phyloP scores from a whole-genome alignment of 2,797 vertebrate species.

The Lepus oiostolus region DNA sequence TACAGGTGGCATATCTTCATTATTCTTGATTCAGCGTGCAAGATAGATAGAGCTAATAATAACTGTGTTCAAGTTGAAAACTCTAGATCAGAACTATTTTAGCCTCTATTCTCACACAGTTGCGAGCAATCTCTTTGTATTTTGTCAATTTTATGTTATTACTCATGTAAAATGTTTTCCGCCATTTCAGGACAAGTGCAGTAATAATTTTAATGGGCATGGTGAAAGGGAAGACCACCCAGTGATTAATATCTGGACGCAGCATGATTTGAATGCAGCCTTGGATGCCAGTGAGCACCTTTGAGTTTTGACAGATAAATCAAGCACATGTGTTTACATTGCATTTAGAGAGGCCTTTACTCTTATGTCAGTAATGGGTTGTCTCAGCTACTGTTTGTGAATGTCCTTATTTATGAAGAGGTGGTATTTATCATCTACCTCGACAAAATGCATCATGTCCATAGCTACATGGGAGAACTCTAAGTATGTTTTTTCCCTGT shows the following conservation, averaged over 20 bases:
- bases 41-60: slow-evolving; percentile 68
- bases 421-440: slow-evolving; percentile 47
- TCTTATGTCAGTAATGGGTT: slow-evolving; percentile 56
- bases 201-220: slow-evolving; percentile 67
- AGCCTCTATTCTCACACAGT: slow-evolving; percentile 21
- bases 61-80: slow-evolving; percentile 52
- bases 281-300: slow-evolving; percentile 31
- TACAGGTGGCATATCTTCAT: slow-evolving; percentile 68
- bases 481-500: slow-evolving; percentile 12
- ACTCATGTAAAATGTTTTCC: slow-evolving; percentile 45
- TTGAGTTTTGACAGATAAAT: slow-evolving; percentile 70
- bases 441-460: slow-evolving; percentile 48
- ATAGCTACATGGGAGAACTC: slow-evolving; percentile 48
- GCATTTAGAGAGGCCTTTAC: slow-evolving; percentile 62
- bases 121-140: slow-evolving; percentile 41
- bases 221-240: slow-evolving; percentile 55
- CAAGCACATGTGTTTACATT: slow-evolving; percentile 62
- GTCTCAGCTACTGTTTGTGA: slow-evolving; percentile 48
- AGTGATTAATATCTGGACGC: slow-evolving; percentile 70
- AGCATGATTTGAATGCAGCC: slow-evolving; percentile 49
- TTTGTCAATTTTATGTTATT: slow-evolving; percentile 68
- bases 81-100: slow-evolving; percentile 30
- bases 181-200: slow-evolving; percentile 58
- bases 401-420: slow-evolving; percentile 55
- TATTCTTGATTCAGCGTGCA: slow-evolving; percentile 75